phyloP scores from a whole-genome alignment of 2,888 invertebrate species.

The Brassicogethes aeneus region DNA sequence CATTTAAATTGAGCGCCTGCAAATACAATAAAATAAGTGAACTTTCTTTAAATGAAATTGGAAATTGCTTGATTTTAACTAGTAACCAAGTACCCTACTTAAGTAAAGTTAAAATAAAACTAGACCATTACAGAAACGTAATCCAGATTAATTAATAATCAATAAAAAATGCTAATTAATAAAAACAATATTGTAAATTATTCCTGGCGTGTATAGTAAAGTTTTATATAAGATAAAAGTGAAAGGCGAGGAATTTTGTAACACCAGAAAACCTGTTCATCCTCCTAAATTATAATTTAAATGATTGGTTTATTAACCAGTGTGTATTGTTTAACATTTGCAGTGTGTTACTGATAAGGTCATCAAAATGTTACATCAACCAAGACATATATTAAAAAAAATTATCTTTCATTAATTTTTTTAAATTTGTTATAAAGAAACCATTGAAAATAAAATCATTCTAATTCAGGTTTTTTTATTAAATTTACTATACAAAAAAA shows the following conservation, averaged over 20 bases:
- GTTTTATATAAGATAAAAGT: constrained; percentile 15
- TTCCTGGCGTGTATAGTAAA: constrained; percentile 6
- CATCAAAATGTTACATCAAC: too few relatives aligned
- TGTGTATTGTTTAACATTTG: constrained; percentile 1
- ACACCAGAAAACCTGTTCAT: constrained; percentile 13
- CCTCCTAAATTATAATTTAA: constrained; percentile 7
- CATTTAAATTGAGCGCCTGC: constrained; percentile 58
- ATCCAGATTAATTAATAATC: not conserved
- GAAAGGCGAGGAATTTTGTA: constrained; percentile 14
- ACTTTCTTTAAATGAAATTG: constrained; percentile 5
- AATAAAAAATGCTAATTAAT: constrained; percentile 3
- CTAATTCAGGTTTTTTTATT: too few relatives aligned
- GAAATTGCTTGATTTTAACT: too few relatives aligned
- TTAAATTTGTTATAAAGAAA: too few relatives aligned
- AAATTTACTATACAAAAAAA: too few relatives aligned
- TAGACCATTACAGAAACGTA: not conserved
- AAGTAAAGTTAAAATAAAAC: too few relatives aligned
- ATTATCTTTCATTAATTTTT: too few relatives aligned
- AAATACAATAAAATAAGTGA: constrained; percentile 10
- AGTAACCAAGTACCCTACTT: too few relatives aligned
- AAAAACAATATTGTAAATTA: constrained; percentile 1
- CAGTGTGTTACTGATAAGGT: too few relatives aligned
- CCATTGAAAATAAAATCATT: not conserved
- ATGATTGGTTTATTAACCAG: not conserved
- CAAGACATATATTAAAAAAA: too few relatives aligned